Evolutionary conservation across 2,888 invertebrate genomes (phyloP), one percentile per base, ranked within the genome.

Genomic region (Lysandra coridon): DNA sequence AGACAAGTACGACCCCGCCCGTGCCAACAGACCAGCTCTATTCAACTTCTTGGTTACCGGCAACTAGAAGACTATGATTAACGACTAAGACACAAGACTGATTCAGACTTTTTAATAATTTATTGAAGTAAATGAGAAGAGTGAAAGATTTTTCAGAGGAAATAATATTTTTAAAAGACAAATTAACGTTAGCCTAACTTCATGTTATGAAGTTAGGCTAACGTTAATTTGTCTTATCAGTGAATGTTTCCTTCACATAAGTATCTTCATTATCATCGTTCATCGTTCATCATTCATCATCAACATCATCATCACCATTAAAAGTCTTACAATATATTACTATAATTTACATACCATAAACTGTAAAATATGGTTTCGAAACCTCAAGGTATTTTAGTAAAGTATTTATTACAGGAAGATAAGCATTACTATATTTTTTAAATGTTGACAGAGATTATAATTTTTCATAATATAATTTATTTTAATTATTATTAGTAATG

Each of bases 1-100:
- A 82, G 95, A 93, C 80, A 97, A 97, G 89, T 98, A 96, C 88
- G 97, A 97, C 88, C 96, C 96, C 0, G 95, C 95, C 40, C 95
- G 96, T 14, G 85, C 93, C 78, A 97, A 97, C 91, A 94, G 95
- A 85, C 94, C 93, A 81, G 96, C 95, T 80, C 96, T 97, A 84
- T 95, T 95, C 84, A 94, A 91, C 23, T 95, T 95, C 83, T 86
- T 94, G 81, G 87, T 90, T 10, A 93, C 91, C 60, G 93, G 93
- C 73, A 89, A 95, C 95, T 84, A 85, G 23, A 69, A 10, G 5
- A 37, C 57, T 57, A 37, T 5, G 7, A 10, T 4, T 37, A 33
- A 10, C 5, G 33, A 37, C 14, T 69, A 17, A 12, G 14, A 69
- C 3, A 69, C 12, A 69, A 69, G 69, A 69, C 69, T 69, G 69